Base-by-base conservation (phyloP, 2,888 invertebrate genomes). In the Salticus scenicus region DNA sequence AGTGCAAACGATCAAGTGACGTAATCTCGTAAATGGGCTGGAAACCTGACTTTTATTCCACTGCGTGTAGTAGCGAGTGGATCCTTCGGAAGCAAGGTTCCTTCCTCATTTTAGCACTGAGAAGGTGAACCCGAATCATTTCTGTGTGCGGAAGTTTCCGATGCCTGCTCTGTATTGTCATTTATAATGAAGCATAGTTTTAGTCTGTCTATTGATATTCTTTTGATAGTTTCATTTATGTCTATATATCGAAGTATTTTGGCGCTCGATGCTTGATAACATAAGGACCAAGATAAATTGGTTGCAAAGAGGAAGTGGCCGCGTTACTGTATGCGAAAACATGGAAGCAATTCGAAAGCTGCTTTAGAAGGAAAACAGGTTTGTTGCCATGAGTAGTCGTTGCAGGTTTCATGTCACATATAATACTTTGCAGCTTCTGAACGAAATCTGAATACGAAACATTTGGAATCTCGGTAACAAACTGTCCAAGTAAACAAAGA, bases 221-320 rank as follows among this genome's bases (percentile, higher is more conserved):
- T 31, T 67, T 67, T 67, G 33, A 31, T 17, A 28, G 27, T 64
- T 64, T 10, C 64, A 64, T 64, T 20, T 0, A 64, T 64, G 24
- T 64, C 64, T 12, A 64, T n/a, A n/a, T 64, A 17, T 64, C 64
- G 27, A 30, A n/a, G 17, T 30, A 14, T n/a, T 17, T 47, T 47
- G 42, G 42, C 17, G 42, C 17, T 41, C 41, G 0, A 27, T 0
- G 37, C 24, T 70, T 70, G 69, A 70, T 41, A 70, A 41, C 37
- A 41, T 70, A 70, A 70, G 67, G 33, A 12, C 20, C n/a, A n/a
- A n/a, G 69, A 70, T 70, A 70, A 70, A 41, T 24, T 37, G 69
- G 37, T 41, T 70, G 69, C 69, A 70, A 70, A 20, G 41, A 70
- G 37, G 41, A 70, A 41, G 41, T 41, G 69, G 41, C 69, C 8